Evolutionary conservation across 2,888 invertebrate genomes (phyloP).

Genomic region (Leptogaster cylindrica): DNA sequence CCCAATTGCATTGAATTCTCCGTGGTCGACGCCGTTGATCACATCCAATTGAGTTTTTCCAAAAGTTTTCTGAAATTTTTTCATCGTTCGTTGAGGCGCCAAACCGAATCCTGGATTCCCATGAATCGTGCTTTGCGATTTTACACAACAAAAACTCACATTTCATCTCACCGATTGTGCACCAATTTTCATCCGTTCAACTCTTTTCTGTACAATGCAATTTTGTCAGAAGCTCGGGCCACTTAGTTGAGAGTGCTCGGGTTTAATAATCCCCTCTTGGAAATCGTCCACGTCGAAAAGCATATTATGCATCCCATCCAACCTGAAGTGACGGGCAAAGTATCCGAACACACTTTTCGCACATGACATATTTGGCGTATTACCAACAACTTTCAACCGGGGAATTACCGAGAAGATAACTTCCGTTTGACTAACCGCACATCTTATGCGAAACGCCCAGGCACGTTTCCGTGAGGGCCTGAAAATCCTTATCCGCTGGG

Average conservation of each 20-base stretch:
- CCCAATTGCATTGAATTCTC: too few relatives aligned
- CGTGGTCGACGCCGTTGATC: too few relatives aligned
- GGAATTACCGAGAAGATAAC: conserved; percentile 45
- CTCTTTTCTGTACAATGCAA: too few relatives aligned
- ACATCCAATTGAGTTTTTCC: too few relatives aligned
- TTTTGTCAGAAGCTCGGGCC: too few relatives aligned
- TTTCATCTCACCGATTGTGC: too few relatives aligned
- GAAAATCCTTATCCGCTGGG: conserved; percentile 3
- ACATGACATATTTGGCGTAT: conserved; percentile 3
- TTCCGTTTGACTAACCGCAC: conserved; percentile 49
- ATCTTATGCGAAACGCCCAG: conserved; percentile 43
- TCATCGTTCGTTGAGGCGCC: too few relatives aligned
- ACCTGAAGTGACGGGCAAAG: background rate
- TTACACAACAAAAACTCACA: too few relatives aligned
- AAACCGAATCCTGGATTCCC: too few relatives aligned
- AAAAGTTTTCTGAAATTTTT: too few relatives aligned
- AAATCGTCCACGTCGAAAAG: conserved; percentile 55
- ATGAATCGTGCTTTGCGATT: too few relatives aligned
- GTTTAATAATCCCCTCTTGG: conserved; percentile 58
- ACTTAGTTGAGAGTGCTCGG: conserved; percentile 41
- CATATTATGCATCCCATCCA: conserved; percentile 28
- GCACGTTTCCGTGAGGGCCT: conserved; percentile 41
- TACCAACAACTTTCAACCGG: conserved; percentile 23
- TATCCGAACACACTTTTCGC: background rate
- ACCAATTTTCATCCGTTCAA: too few relatives aligned